phyloP scores from a whole-genome alignment of 2,888 invertebrate species.

The Cerceris ruficornis region DNA sequence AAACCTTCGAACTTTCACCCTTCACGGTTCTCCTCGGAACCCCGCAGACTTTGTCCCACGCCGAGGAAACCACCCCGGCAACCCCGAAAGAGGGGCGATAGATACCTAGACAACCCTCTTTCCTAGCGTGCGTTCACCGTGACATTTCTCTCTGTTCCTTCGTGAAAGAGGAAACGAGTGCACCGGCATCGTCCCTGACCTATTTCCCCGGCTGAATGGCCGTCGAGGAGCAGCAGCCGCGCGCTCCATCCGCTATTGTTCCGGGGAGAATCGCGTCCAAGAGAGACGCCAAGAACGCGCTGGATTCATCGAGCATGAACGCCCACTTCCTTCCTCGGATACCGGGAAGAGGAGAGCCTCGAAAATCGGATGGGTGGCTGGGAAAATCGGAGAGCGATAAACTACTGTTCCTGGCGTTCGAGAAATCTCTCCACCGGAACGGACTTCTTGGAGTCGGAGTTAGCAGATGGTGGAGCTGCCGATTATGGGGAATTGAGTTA shows the following conservation, averaged over 20 bases:
- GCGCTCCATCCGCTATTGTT: conserved; percentile 52
- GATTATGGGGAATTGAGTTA: too few species aligned
- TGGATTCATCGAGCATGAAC: conserved; percentile 27
- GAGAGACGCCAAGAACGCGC: conserved; percentile 9
- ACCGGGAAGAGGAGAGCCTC: conserved; percentile 8
- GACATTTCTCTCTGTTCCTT: conserved; percentile 47
- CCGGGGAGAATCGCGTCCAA: conserved; percentile 21
- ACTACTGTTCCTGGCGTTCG: background rate
- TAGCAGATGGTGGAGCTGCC: too few species aligned
- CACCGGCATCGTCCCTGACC: conserved; percentile 68
- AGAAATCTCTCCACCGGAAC: too few species aligned
- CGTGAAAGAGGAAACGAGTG: conserved; percentile 63
- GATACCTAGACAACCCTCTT: conserved; percentile 39
- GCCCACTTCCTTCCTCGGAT: conserved; percentile 68
- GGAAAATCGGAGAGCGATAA: conserved; percentile 4
- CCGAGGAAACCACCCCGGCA: too few species aligned
- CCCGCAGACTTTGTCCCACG: background rate
- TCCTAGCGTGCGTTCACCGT: conserved; percentile 18
- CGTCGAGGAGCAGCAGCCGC: conserved; percentile 40
- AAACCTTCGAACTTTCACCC: background rate
- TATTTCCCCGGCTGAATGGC: conserved; percentile 68
- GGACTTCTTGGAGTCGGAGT: too few species aligned
- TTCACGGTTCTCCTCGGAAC: background rate
- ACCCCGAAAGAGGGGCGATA: conserved; percentile 1
- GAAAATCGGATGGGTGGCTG: conserved; percentile 13